Percentiles rank a stretch among this genome's conserved stretches.
Evolutionary conservation across 2,888 invertebrate genomes (phyloP).

Genomic region (Danaus chrysippus): DNA sequence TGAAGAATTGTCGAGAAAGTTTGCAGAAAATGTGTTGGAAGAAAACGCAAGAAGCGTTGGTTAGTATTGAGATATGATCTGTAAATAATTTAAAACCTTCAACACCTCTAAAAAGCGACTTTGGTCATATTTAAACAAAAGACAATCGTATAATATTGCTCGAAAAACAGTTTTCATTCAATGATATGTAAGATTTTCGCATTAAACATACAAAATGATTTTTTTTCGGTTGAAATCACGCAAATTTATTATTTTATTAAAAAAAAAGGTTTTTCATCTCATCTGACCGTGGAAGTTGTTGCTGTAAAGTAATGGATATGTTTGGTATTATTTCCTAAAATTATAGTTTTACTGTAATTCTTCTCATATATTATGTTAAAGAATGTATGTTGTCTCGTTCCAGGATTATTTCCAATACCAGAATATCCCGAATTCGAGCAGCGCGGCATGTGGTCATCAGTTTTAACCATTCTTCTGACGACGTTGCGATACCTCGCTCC

Average conservation of each 20-base stretch:
- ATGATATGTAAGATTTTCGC: too few species aligned
- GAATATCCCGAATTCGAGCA: slow-evolving; percentile 68
- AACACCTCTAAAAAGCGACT: too few species aligned
- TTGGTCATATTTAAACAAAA: neutral
- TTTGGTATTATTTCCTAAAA: too few species aligned
- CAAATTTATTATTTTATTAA: too few species aligned
- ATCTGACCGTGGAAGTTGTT: too few species aligned
- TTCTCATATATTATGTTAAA: neutral
- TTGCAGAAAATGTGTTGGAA: slow-evolving; percentile 50
- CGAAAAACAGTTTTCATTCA: too few species aligned
- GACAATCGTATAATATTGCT: too few species aligned
- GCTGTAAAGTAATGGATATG: too few species aligned
- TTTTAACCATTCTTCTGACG: slow-evolving; percentile 65
- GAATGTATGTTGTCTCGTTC: slow-evolving; percentile 29
- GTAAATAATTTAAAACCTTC: neutral
- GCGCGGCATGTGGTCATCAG: slow-evolving; percentile 74
- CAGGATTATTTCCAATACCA: slow-evolving; percentile 73
- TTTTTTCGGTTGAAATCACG: too few species aligned
- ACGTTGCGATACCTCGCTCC: slow-evolving; percentile 78
- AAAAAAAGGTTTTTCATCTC: too few species aligned
- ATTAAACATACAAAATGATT: too few species aligned
- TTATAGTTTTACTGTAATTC: too few species aligned
- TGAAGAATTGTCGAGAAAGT: slow-evolving; percentile 51
- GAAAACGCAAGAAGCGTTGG: slow-evolving; percentile 60
- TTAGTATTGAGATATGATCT: slow-evolving; percentile 41